A percentile compares a stretch with the other conserved stretches of the same genome.
These are phyloP conservation scores for Baronia brevicornis DNA, from an alignment of 2,888 invertebrate species.

Conservation along the genomic window DNA sequence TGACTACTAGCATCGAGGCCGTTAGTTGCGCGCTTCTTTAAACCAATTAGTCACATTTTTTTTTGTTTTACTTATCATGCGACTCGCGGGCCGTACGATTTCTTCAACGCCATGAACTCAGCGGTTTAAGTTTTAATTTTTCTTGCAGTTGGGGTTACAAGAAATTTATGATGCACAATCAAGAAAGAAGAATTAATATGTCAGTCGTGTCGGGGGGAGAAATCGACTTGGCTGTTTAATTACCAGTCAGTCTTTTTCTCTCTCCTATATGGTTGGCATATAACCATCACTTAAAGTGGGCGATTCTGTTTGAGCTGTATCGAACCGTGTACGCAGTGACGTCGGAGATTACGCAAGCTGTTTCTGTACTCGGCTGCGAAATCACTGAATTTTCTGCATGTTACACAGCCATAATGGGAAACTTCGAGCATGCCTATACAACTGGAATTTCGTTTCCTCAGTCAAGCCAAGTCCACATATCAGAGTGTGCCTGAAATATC, in stretches of 20 bases:
- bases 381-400: constrained; percentile 69
- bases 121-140: constrained; percentile 26
- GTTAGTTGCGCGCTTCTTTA: constrained; percentile 2
- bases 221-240: constrained; percentile 77
- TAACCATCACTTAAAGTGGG: constrained; percentile 32
- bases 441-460: constrained; percentile 21
- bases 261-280: constrained; percentile 81
- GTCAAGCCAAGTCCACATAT: constrained; percentile 20
- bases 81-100: constrained; percentile 20
- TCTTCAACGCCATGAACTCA: constrained; percentile 22
- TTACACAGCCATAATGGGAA: constrained; percentile 32
- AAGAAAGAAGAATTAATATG: constrained; percentile 40
- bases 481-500: constrained; percentile 35
- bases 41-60: constrained; percentile 26
- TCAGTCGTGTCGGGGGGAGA: constrained; percentile 78
- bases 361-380: constrained; percentile 61
- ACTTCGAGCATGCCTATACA: constrained; percentile 10
- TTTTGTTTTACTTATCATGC: constrained; percentile 37
- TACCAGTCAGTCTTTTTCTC: constrained; percentile 86
- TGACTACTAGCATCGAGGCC: not conserved
- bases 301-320: constrained; percentile 16
- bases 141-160: constrained; percentile 37
- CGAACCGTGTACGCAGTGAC: constrained; percentile 63
- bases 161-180: constrained; percentile 21
- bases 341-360: constrained; percentile 71